Evolutionary conservation across 2,888 invertebrate species (phyloP).

Genomic region (Drosophila recens): DNA sequence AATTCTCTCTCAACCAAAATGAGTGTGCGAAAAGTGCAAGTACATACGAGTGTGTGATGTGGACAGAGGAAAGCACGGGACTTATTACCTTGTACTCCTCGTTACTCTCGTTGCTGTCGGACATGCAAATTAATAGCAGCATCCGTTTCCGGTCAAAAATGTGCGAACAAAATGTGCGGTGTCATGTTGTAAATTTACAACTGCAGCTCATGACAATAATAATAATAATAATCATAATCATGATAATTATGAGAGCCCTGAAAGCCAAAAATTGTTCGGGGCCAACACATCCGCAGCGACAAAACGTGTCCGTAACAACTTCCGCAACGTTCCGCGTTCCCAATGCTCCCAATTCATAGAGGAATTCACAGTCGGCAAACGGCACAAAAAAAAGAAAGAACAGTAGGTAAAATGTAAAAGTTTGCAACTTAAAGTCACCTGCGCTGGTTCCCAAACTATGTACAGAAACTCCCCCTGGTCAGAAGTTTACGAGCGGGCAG

Average conservation of each 20-base stretch:
- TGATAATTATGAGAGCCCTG: constrained; percentile 54
- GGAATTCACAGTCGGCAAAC: constrained; percentile 17
- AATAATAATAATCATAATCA: constrained; percentile 56
- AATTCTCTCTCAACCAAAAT: constrained; percentile 1
- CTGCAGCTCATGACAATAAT: constrained; percentile 28
- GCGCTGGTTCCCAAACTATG: constrained; percentile 73
- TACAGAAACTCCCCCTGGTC: neutral
- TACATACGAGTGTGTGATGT: neutral
- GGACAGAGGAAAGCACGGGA: neutral
- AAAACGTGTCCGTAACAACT: constrained; percentile 77
- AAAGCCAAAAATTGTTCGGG: constrained; percentile 40
- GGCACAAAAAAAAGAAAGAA: constrained; percentile 25
- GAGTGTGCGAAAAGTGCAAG: constrained; percentile 31
- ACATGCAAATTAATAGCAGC: constrained; percentile 80
- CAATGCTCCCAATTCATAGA: neutral
- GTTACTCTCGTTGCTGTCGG: constrained; percentile 43
- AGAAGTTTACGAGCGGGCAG: constrained; percentile 30
- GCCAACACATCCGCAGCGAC: constrained; percentile 60
- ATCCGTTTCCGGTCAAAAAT: constrained; percentile 77
- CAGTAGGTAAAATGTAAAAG: constrained; percentile 71
- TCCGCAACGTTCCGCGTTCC: constrained; percentile 42
- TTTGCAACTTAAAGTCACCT: constrained; percentile 75
- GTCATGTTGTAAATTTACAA: constrained; percentile 29
- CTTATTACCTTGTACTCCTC: constrained; percentile 37
- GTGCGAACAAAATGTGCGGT: constrained; percentile 31